These are phyloP conservation scores for Meloidogyne floridensis DNA, from an alignment of 1,140 invertebrate species.

Conservation along the genomic window DNA sequence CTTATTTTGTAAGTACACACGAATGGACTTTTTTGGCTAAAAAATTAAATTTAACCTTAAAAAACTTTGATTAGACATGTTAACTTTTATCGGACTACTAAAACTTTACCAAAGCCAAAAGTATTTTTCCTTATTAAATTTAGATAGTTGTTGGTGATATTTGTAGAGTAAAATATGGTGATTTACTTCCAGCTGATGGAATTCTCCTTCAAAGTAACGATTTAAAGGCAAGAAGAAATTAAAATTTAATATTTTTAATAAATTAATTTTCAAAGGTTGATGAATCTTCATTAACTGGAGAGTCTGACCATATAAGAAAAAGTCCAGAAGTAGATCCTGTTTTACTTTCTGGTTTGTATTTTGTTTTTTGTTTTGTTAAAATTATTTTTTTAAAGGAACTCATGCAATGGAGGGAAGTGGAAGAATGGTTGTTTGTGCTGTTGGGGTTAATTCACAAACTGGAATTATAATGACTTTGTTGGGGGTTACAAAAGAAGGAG, in stretches of 20 bases:
- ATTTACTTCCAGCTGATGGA: conserved; percentile 95
- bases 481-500: conserved; percentile 70
- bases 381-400: conserved; percentile 51
- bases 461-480: conserved; percentile 66
- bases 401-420: conserved; percentile 66
- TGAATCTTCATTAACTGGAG: conserved; percentile 96
- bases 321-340: conserved; percentile 69
- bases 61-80: too few species aligned
- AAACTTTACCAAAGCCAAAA: not conserved
- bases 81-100: too few species aligned
- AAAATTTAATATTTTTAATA: too few species aligned
- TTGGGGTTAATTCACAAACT: conserved; percentile 66
- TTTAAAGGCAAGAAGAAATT: conserved; percentile 76
- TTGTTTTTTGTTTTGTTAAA: conserved; percentile 66
- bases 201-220: conserved; percentile 97
- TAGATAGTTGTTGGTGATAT: conserved; percentile 98
- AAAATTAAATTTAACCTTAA: too few species aligned
- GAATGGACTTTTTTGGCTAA: too few species aligned
- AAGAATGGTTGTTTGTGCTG: conserved; percentile 64
- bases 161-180: conserved; percentile 76
- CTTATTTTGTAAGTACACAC: too few species aligned
- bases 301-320: conserved; percentile 99
- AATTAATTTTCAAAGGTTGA: conserved; percentile 76
- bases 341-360: conserved; percentile 56
- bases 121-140: too few species aligned